Evolutionary conservation across 2,113 vertebrate species (phyloP), one percentile per base, ranked within the genome.

Genomic region (Ophthalmolycus amberensis): DNA sequence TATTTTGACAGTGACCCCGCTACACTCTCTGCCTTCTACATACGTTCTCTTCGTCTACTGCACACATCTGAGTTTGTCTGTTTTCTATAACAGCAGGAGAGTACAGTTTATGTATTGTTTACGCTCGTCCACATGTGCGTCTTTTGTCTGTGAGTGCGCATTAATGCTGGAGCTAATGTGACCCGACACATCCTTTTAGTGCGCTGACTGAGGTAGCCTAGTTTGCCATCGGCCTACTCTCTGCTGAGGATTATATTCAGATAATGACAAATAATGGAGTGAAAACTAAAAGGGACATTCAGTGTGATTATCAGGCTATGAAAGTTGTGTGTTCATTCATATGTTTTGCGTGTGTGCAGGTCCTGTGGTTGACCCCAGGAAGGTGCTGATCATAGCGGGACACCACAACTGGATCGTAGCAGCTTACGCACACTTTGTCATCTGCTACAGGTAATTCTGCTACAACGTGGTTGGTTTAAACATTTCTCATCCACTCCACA

Each of bases 331-430:
- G 58, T 77, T 75, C 12, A 22, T 72, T 9, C 40, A 40, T 71
- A 34, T 83, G 66, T 50, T 54, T 34, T 75, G 3, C 60, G 27
- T 15, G 56, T 85, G 81, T 79, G 59, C 83, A 98, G 98, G 96
- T 56, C 95, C 97, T 80, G 95, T 96, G 52, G 96, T 99, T 88
- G 97, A 99, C 82, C 98, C 98, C 20, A 95, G 98, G 60, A 99
- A 99, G 88, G 98, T 99, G 87, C 88, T 99, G 1, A 99, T 99
- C 71, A 96, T 99, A 42, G 96, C 97, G 34, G 98, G 98, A 73
- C 98, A 99, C 88, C 98, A 99, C 92, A 99, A 99, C 83, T 99
- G 98, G 98, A 99, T 99, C 78, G 98, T 99, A 64, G 97, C 96
- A 81, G 98, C 98, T 0, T 99, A 99, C 78, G 98, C 98, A 5